phyloP scores from a whole-genome alignment of 2,888 invertebrate genomes.

The Diplolepis rosae region DNA sequence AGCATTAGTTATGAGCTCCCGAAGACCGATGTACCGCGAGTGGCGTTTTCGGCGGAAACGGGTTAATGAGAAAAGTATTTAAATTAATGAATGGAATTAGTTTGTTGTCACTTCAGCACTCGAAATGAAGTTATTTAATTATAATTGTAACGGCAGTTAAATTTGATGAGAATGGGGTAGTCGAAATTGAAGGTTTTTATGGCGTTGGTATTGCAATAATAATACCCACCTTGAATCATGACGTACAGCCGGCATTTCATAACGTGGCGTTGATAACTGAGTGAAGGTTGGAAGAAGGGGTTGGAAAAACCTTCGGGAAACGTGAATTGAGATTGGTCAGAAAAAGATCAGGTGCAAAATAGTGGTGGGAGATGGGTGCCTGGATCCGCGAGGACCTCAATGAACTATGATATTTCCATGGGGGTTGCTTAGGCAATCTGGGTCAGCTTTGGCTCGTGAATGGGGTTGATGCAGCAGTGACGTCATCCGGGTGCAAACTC shows the following conservation, averaged over 20 bases:
- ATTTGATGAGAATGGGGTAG: neutral
- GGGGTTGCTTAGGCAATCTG: slow-evolving; percentile 57
- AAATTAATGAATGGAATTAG: no score
- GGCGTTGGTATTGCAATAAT: neutral
- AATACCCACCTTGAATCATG: slow-evolving; percentile 16
- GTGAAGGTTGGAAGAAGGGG: slow-evolving; percentile 17
- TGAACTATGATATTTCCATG: slow-evolving; percentile 70
- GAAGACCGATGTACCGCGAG: no score
- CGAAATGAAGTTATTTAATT: no score
- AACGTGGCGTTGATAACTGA: neutral
- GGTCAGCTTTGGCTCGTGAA: slow-evolving; percentile 69
- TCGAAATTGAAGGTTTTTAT: neutral
- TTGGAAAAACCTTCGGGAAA: slow-evolving; percentile 20
- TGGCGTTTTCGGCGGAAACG: no score
- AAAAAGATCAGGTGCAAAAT: slow-evolving; percentile 18
- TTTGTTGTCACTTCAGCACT: no score
- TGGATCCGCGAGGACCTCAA: slow-evolving; percentile 57
- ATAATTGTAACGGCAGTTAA: no score
- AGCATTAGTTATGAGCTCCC: no score
- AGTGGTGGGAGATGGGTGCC: slow-evolving; percentile 41
- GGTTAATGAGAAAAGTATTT: no score
- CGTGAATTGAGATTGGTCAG: slow-evolving; percentile 7
- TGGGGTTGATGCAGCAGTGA: slow-evolving; percentile 66
- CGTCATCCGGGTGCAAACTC: slow-evolving; percentile 68
- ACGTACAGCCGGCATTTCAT: neutral